Evolutionary conservation across 2,797 vertebrate genomes (phyloP), one percentile per base, ranked within the genome.

Genomic region (Enteromius thamalakanensis): DNA sequence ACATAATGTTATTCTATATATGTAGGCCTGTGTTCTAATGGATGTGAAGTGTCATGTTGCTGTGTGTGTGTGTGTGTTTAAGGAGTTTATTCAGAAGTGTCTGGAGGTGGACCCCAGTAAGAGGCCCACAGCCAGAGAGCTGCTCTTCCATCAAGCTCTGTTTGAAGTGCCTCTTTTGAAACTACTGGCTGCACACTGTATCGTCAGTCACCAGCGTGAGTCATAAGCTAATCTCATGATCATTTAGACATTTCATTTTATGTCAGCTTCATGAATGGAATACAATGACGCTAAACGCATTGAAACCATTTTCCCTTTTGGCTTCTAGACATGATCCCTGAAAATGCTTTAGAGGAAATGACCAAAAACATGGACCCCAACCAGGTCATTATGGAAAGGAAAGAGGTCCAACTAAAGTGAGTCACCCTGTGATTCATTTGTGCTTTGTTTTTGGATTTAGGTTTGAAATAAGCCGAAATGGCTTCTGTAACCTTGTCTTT

Each of bases 11-110:
- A 3, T 64, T 64, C 23, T 9, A 14, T n/a, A n/a, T 14, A 15
- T 26, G 21, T 11, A 45, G 45, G 42, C 11, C 42, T 45, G 7
- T 53, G 17, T 69, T 12, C 23, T 32, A 40, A n/a, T 49, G 45
- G n/a, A 23, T 77, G 12, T 75, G 40, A 29, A 12, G 42, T 32
- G 19, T 17, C 23, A 3, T 60, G 34, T 82, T 60, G 75, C 37
- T 23, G 4, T 49, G 0, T 40, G 42, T 76, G 55, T 29, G 6
- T 45, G 0, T 85, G 32, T 85, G 40, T 64, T 82, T 71, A 71
- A 99, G 98, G 98, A 99, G 87, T 99, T 99, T 86, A 99, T 99
- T 87, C 98, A 99, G 88, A 99, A 97, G 93, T 99, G 98, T 95
- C 93, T 99, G 86, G 96, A 98, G 51, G 91, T 96, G 67, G 97